Evolutionary conservation across 1,140 invertebrate genomes (phyloP).

Genomic region (Diabrotica virgifera): DNA sequence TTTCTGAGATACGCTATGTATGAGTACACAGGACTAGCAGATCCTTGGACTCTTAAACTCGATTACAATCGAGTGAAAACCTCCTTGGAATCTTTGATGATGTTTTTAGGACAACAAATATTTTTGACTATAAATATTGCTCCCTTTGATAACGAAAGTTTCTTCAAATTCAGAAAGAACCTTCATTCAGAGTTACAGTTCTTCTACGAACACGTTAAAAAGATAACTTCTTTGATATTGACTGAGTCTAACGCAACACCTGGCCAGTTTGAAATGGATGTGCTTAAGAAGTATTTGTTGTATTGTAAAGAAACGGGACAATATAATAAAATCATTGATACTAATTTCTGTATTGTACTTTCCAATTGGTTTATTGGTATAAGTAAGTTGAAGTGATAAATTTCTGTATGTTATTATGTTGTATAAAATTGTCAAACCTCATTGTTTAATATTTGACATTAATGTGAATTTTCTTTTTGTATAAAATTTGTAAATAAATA

Average conservation of each 20-base stretch:
- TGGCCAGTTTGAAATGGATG: constrained; percentile 23
- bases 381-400: constrained; percentile 29
- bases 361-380: constrained; percentile 35
- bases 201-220: constrained; percentile 36
- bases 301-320: constrained; percentile 19
- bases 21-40: constrained; percentile 31
- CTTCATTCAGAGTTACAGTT: constrained; percentile 34
- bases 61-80: constrained; percentile 24
- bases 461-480: no score
- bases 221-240: constrained; percentile 24
- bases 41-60: constrained; percentile 32
- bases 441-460: no score
- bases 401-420: no score
- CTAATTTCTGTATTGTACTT: constrained; percentile 31
- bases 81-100: constrained; percentile 31
- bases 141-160: constrained; percentile 19
- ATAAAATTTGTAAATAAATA: no score
- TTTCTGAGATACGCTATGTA: constrained; percentile 31
- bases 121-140: constrained; percentile 23
- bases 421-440: no score
- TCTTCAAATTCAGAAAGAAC: constrained; percentile 32
- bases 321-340: constrained; percentile 23
- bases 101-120: constrained; percentile 32
- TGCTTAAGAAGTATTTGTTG: constrained; percentile 28
- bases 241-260: constrained; percentile 3